phyloP scores from a whole-genome alignment of 2,888 invertebrate genomes.

The Theodoxus fluviatilis region DNA sequence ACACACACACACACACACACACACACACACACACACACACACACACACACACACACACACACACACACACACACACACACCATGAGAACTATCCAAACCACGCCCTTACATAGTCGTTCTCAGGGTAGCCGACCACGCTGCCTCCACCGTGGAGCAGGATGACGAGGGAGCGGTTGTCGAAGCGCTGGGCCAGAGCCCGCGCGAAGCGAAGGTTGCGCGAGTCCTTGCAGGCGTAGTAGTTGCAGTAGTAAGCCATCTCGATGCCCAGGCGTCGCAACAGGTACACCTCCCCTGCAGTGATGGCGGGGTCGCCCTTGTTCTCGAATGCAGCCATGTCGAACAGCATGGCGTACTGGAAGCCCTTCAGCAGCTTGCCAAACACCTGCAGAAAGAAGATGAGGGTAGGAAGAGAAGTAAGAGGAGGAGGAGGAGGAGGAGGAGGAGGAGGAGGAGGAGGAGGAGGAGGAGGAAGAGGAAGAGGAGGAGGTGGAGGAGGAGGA shows the following conservation, averaged over 20 bases:
- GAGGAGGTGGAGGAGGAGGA: no score
- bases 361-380: constrained; percentile 10
- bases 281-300: constrained; percentile 31
- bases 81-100: no score
- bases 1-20: no score
- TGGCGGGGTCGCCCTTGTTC: constrained; percentile 37
- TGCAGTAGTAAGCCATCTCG: constrained; percentile 29
- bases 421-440: no score
- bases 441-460: no score
- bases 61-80: no score
- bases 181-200: neutral
- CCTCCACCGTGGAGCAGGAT: constrained; percentile 37
- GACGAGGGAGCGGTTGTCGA: constrained; percentile 25
- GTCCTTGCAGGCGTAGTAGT: neutral
- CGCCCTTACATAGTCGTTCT: constrained; percentile 21
- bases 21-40: no score
- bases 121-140: constrained; percentile 29
- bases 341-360: constrained; percentile 31
- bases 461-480: no score
- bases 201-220: neutral
- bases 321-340: constrained; percentile 32
- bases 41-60: no score
- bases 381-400: no score
- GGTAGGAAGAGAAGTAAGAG: no score
- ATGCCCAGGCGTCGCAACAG: constrained; percentile 26